These are phyloP conservation scores for Drosophila infuscata DNA, from an alignment of 2,888 invertebrate genomes.

Conservation along the genomic window DNA sequence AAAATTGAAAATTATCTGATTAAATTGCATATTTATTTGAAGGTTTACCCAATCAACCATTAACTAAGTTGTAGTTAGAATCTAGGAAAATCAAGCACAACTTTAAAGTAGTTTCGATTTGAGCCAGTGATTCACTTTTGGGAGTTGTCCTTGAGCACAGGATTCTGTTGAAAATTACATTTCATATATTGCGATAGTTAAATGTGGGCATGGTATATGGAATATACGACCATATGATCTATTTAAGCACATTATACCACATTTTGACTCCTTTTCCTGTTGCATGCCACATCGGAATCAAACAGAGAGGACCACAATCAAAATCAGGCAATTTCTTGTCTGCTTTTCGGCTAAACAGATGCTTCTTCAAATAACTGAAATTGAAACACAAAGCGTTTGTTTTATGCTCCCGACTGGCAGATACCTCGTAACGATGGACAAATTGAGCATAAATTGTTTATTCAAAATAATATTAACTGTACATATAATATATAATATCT, in stretches of 20 bases:
- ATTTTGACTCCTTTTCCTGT: conserved; percentile 11
- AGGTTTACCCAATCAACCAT: no score
- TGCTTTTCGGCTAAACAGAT: conserved; percentile 30
- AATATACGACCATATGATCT: neutral
- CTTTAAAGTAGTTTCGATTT: neutral
- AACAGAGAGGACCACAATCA: conserved; percentile 24
- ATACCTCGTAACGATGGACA: neutral
- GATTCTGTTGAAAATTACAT: no score
- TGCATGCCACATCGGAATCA: conserved; percentile 13
- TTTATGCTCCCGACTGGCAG: neutral
- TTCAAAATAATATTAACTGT: neutral
- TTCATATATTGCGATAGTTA: neutral
- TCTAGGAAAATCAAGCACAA: neutral
- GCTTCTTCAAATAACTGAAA: conserved; percentile 17
- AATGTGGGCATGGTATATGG: neutral
- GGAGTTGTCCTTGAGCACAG: neutral
- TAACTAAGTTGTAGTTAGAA: neutral
- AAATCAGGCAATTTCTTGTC: conserved; percentile 36
- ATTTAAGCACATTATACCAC: no score
- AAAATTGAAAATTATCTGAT: neutral
- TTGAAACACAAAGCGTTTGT: neutral
- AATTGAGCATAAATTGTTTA: neutral
- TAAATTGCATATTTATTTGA: neutral
- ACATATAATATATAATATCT: neutral
- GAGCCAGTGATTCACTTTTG: neutral